These are phyloP conservation scores for Magallana gigas DNA, from an alignment of 1,140 invertebrate genomes.

Conservation along the genomic window DNA sequence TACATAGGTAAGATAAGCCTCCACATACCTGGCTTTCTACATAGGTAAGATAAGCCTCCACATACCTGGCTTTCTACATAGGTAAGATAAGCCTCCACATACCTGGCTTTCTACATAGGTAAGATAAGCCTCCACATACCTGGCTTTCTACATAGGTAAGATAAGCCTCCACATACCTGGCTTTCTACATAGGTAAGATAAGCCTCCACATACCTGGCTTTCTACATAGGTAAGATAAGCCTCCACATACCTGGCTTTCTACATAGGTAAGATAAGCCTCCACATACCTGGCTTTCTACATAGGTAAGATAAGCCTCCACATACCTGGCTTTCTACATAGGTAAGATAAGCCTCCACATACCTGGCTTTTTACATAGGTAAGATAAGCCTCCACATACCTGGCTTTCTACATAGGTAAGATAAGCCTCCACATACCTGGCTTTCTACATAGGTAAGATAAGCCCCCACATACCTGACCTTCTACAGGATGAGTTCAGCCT, in stretches of 20 bases:
- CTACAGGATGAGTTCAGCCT: no score
- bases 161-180: constrained; percentile 76
- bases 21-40: no score
- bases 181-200: constrained; percentile 78
- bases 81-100: no score
- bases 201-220: neutral
- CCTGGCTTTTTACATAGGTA: no score
- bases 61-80: no score
- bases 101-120: no score
- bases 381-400: constrained; percentile 75
- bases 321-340: no score
- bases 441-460: constrained; percentile 21
- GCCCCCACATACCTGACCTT: constrained; percentile 26
- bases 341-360: no score
- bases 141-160: no score
- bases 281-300: neutral
- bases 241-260: constrained; percentile 76
- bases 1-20: no score
- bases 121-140: no score
- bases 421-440: neutral
- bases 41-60: no score
- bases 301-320: neutral
- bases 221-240: constrained; percentile 3
- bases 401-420: constrained; percentile 79
- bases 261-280: constrained; percentile 60